Evolutionary conservation across 2,888 invertebrate genomes (phyloP).

Genomic region (Actias luna): DNA sequence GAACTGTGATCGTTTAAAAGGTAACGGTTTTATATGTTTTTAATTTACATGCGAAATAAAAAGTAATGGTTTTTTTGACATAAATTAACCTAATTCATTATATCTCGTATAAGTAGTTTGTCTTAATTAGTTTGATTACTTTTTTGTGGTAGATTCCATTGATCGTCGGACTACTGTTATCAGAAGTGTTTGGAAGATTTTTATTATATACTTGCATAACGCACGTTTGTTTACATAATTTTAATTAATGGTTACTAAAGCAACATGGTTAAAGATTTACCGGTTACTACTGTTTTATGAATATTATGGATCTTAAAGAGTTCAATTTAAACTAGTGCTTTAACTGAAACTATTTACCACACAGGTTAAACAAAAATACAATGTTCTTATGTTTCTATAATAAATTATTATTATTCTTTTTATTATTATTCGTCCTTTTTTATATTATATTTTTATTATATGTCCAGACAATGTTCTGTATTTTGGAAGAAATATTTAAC

Average conservation of each 20-base stretch:
- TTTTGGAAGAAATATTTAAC: no score
- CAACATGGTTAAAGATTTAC: neutral
- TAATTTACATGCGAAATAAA: slow-evolving; percentile 23
- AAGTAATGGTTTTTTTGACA: neutral
- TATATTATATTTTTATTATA: no score
- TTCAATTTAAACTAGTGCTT: no score
- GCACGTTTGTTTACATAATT: neutral
- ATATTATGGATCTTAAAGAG: neutral
- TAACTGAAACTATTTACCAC: no score
- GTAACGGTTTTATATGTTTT: slow-evolving; percentile 64
- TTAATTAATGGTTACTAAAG: neutral
- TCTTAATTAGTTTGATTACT: neutral
- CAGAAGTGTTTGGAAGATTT: neutral
- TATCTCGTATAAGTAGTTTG: neutral
- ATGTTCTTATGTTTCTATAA: no score
- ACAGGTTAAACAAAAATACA: no score
- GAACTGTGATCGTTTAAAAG: slow-evolving; percentile 69
- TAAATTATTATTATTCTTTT: no score
- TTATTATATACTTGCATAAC: neutral
- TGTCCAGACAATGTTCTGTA: no score
- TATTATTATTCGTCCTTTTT: no score
- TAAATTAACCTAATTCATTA: neutral
- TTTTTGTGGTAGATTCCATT: slow-evolving; percentile 5
- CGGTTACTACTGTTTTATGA: neutral
- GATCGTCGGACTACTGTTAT: neutral